These are phyloP conservation scores for Drosophila limbata DNA, from an alignment of 2,888 invertebrate species.

Conservation along the genomic window DNA sequence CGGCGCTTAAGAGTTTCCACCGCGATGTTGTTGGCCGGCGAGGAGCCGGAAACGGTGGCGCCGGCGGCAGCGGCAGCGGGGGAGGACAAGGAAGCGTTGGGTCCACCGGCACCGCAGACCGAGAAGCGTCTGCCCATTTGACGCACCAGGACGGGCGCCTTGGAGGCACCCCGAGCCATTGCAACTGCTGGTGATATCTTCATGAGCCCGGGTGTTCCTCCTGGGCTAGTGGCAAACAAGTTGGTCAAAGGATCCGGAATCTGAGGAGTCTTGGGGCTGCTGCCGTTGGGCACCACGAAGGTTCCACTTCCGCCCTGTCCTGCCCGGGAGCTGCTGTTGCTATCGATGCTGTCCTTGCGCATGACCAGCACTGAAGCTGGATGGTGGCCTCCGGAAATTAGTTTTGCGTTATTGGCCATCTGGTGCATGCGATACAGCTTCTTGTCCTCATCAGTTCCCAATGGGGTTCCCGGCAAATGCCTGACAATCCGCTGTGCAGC, in stretches of 20 bases:
- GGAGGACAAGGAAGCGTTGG: background rate
- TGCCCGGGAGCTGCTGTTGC: slow-evolving; percentile 23
- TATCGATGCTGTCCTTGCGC: slow-evolving; percentile 54
- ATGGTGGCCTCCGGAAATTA: background rate
- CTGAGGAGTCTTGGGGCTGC: background rate
- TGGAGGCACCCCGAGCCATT: background rate
- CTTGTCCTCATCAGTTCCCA: slow-evolving; percentile 29
- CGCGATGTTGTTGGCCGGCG: background rate
- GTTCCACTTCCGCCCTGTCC: background rate
- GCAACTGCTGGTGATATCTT: background rate
- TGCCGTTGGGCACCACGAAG: slow-evolving; percentile 35
- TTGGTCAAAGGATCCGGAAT: slow-evolving; percentile 6
- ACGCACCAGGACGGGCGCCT: slow-evolving; percentile 25
- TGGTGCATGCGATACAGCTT: slow-evolving; percentile 54
- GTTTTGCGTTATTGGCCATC: slow-evolving; percentile 18
- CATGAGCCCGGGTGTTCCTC: background rate
- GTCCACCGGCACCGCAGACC: slow-evolving; percentile 48
- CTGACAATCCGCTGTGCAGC: background rate
- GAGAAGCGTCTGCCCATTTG: slow-evolving; percentile 62
- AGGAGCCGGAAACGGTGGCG: background rate
- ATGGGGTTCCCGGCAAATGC: background rate
- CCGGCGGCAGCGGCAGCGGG: background rate
- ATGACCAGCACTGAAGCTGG: background rate
- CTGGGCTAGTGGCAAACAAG: slow-evolving; percentile 1
- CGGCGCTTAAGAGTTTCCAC: slow-evolving; percentile 55